Evolutionary conservation across 35 echinoderm and acorn worm species (phyloP).

Genomic region (Chiridota heheva): DNA sequence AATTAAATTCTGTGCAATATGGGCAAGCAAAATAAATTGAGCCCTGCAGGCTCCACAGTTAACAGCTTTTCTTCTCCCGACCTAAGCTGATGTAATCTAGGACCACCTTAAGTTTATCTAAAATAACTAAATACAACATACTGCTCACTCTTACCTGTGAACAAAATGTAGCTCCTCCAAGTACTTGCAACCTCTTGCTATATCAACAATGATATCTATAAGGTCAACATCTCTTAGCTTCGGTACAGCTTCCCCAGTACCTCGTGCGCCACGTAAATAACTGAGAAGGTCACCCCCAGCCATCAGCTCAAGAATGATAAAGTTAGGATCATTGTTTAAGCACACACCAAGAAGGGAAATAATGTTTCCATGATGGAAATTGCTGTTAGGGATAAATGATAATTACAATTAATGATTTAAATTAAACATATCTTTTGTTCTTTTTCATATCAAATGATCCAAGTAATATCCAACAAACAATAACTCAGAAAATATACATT

Average conservation of each 20-base stretch:
- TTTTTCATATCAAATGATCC: neutral
- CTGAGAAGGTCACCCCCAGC: slow-evolving; percentile 90
- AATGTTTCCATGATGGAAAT: slow-evolving; percentile 93
- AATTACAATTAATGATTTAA: neutral
- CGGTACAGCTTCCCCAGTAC: slow-evolving; percentile 30
- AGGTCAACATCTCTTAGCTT: slow-evolving; percentile 54
- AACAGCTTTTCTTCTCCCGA: too few species aligned
- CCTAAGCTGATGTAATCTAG: too few species aligned
- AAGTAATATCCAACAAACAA: neutral
- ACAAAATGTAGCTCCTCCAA: slow-evolving; percentile 95
- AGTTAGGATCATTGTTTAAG: slow-evolving; percentile 96
- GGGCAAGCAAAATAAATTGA: too few species aligned
- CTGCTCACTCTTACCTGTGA: slow-evolving; percentile 80
- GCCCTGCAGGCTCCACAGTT: too few species aligned
- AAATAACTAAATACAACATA: too few species aligned
- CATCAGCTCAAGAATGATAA: slow-evolving; percentile 97
- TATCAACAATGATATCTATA: slow-evolving; percentile 86
- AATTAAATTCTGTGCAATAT: too few species aligned
- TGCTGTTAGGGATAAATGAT: slow-evolving; percentile 37
- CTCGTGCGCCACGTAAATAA: slow-evolving; percentile 66
- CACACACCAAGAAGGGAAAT: slow-evolving; percentile 84
- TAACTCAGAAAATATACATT: neutral
- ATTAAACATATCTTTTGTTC: neutral
- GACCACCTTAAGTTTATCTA: too few species aligned
- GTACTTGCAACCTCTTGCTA: slow-evolving; percentile 83